Percentiles rank a stretch among this genome's conserved stretches.
phyloP scores from a whole-genome alignment of 2,113 vertebrate genomes.

The Pao palembangensis region DNA sequence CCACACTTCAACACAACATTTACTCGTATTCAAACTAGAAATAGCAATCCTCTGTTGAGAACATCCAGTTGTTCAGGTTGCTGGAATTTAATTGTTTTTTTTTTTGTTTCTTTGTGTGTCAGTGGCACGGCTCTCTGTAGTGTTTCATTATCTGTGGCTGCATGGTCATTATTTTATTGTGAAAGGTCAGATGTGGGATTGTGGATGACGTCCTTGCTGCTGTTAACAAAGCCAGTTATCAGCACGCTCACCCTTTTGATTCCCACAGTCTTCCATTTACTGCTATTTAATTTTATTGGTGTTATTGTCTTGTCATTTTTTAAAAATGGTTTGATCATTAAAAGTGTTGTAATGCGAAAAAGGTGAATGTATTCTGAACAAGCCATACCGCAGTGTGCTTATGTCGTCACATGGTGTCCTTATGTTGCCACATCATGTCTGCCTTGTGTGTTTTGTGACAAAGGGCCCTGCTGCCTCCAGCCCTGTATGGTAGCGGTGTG shows the following conservation, averaged over 20 bases:
- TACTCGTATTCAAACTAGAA: constrained; percentile 9
- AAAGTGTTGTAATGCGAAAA: constrained; percentile 46
- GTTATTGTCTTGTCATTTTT: neutral
- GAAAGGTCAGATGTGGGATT: constrained; percentile 39
- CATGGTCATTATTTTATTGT: constrained; percentile 45
- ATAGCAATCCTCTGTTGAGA: neutral
- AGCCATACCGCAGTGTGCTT: constrained; percentile 69
- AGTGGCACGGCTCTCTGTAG: constrained; percentile 30
- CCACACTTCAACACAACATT: constrained; percentile 12
- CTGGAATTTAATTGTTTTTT: constrained; percentile 5
- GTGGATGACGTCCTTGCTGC: constrained; percentile 16
- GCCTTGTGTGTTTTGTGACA: constrained; percentile 29
- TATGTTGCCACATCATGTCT: constrained; percentile 52
- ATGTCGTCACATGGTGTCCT: constrained; percentile 61
- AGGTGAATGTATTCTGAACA: constrained; percentile 69
- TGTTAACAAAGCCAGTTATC: constrained; percentile 20
- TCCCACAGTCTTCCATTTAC: neutral
- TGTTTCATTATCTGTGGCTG: constrained; percentile 43
- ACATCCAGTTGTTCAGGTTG: neutral
- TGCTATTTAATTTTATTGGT: constrained; percentile 21
- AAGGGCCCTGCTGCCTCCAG: constrained; percentile 3
- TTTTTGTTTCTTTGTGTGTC: constrained; percentile 15
- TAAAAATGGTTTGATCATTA: constrained; percentile 7
- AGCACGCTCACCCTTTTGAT: neutral
- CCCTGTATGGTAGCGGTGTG: neutral